Evolutionary conservation across 2,797 vertebrate genomes (phyloP).

Genomic region (Gallinago nigripennis): DNA sequence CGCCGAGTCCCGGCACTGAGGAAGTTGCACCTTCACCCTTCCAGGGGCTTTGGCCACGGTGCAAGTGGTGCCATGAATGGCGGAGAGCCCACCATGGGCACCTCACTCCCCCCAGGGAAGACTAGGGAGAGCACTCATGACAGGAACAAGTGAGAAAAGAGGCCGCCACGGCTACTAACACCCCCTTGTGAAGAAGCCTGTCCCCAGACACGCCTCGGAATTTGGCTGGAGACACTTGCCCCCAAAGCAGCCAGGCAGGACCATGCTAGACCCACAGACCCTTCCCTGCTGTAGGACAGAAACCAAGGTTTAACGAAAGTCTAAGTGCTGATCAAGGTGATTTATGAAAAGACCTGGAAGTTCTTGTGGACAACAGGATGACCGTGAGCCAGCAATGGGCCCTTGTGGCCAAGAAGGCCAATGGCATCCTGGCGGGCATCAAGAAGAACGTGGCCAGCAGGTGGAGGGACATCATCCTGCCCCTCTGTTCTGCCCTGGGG

Average conservation of each 20-base stretch:
- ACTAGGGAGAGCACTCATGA: fast-evolving
- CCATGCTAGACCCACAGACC: not conserved
- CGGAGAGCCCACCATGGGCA: fast-evolving
- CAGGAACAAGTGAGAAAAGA: not conserved
- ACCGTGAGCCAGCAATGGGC: too few relatives aligned
- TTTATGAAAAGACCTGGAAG: not conserved
- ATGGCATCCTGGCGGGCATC: too few relatives aligned
- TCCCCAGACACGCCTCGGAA: not conserved
- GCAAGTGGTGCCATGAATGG: fast-evolving
- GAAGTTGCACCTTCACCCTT: not conserved
- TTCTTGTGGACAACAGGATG: too few relatives aligned
- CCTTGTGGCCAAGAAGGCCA: too few relatives aligned
- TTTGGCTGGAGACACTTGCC: not conserved
- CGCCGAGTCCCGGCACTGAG: fast-evolving
- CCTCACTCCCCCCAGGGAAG: fast-evolving
- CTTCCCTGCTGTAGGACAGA: not conserved
- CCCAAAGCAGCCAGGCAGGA: not conserved
- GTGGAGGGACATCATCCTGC: too few relatives aligned
- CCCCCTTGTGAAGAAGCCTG: fast-evolving
- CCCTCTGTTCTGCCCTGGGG: too few relatives aligned
- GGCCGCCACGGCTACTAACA: not conserved
- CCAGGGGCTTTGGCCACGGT: not conserved
- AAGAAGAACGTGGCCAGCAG: too few relatives aligned
- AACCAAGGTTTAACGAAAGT: not conserved
- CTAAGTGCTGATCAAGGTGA: not conserved